Percentiles rank a stretch among this genome's conserved stretches.
phyloP scores from a whole-genome alignment of 2,797 vertebrate species.

The Myotis pilosus region DNA sequence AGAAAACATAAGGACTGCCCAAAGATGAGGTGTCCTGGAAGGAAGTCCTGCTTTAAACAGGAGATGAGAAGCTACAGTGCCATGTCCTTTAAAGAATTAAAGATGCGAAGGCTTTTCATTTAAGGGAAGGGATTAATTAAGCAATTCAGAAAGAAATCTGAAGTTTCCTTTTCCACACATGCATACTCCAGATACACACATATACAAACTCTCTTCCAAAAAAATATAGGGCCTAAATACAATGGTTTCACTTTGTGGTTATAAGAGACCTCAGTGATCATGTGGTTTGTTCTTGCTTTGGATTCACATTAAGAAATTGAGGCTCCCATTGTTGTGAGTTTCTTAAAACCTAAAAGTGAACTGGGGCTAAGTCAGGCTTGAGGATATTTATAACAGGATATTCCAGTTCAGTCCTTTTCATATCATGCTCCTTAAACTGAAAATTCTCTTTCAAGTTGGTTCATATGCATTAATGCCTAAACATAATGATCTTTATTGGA shows the following conservation, averaged over 20 bases:
- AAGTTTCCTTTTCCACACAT: not conserved
- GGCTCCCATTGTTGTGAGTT: not conserved
- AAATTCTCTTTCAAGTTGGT: not conserved
- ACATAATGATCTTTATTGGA: not conserved
- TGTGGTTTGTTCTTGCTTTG: not conserved
- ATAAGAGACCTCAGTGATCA: not conserved
- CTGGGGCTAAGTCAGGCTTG: not conserved
- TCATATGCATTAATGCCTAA: not conserved
- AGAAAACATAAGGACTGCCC: not conserved
- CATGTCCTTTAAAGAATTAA: not conserved
- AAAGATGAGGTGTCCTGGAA: not conserved
- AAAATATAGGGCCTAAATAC: not conserved
- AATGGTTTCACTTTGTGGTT: not conserved
- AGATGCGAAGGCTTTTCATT: not conserved
- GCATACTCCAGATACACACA: not conserved
- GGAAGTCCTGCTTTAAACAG: not conserved
- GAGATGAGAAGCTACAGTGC: not conserved
- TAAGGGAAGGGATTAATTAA: not conserved
- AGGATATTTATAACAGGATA: not conserved
- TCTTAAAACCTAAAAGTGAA: not conserved
- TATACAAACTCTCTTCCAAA: not conserved
- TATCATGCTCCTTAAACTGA: not conserved
- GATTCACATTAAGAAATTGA: not conserved
- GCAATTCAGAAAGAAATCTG: not conserved
- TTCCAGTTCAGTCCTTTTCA: not conserved